Evolutionary conservation across 2,888 invertebrate species (phyloP).

Genomic region (Lepas anatifera): DNA sequence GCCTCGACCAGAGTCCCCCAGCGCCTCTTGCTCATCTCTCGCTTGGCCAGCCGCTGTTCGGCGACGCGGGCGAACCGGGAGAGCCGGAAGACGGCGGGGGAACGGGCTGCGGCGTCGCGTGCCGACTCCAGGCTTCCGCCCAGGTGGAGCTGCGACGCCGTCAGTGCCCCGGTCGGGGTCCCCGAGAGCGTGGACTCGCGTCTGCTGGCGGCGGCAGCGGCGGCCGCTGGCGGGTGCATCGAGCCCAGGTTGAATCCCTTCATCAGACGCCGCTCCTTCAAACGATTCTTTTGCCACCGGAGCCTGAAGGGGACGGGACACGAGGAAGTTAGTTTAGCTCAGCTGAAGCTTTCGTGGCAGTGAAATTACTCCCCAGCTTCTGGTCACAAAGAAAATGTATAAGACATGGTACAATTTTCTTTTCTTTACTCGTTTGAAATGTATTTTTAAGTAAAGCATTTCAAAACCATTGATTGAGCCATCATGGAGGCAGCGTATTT

Average conservation of each 20-base stretch:
- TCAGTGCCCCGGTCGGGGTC: not conserved
- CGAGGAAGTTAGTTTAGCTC: no score
- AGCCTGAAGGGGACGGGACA: conserved; percentile 48
- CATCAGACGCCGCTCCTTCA: conserved; percentile 83
- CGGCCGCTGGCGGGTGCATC: conserved; percentile 17
- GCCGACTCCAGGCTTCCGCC: conserved; percentile 18
- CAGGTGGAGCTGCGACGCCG: not conserved
- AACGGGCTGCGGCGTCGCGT: conserved; percentile 20
- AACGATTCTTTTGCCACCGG: conserved; percentile 87
- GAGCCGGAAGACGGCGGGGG: conserved; percentile 23
- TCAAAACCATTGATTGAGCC: no score
- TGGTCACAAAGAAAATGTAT: no score
- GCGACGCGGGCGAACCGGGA: conserved; percentile 24
- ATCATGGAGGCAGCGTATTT: no score
- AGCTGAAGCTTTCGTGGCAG: no score
- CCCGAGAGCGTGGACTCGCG: conserved; percentile 13
- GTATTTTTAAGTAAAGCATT: no score
- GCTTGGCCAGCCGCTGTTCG: conserved; percentile 22
- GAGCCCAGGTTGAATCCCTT: conserved; percentile 77
- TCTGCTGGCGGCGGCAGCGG: conserved; percentile 17
- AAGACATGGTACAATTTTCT: no score
- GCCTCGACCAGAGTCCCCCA: conserved; percentile 26
- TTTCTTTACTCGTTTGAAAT: no score
- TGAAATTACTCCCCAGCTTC: no score
- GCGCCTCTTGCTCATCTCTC: conserved; percentile 24